phyloP scores from a whole-genome alignment of 2,113 vertebrate genomes.

The Chaetodon auriga region DNA sequence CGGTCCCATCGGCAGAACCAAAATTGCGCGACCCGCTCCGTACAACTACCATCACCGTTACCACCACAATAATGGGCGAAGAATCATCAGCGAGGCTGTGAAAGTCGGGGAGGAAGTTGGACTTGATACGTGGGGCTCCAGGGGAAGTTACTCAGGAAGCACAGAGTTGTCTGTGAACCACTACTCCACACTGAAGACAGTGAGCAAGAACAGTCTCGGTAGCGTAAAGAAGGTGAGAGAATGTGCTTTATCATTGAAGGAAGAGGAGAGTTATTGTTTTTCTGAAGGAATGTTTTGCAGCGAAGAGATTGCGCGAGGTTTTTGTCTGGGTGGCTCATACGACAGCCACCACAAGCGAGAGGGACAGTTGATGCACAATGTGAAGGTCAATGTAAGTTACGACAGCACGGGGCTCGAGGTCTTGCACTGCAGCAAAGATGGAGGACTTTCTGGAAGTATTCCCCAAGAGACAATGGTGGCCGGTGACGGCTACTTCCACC shows the following conservation, averaged over 20 bases:
- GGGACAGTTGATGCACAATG: constrained; percentile 82
- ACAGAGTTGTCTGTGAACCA: constrained; percentile 84
- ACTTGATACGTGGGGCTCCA: constrained; percentile 84
- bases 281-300: constrained; percentile 85
- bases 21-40: constrained; percentile 84
- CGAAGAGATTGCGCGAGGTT: constrained; percentile 84
- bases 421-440: constrained; percentile 83
- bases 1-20: constrained; percentile 83
- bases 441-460: constrained; percentile 76
- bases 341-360: constrained; percentile 84
- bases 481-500: constrained; percentile 82
- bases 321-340: constrained; percentile 81
- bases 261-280: constrained; percentile 86
- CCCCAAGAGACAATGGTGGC: constrained; percentile 83
- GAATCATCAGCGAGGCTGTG: constrained; percentile 78
- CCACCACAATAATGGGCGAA: constrained; percentile 81
- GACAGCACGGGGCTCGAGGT: constrained; percentile 79
- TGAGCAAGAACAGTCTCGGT: constrained; percentile 79
- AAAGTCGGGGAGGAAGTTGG: constrained; percentile 85
- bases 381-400: constrained; percentile 84
- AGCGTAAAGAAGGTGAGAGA: constrained; percentile 85
- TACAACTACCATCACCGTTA: constrained; percentile 85
- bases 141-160: constrained; percentile 86
- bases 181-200: constrained; percentile 84
- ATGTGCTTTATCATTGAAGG: constrained; percentile 86